Base-by-base conservation (phyloP, 1,140 invertebrate genomes). In the Lutraria rhynchaena region DNA sequence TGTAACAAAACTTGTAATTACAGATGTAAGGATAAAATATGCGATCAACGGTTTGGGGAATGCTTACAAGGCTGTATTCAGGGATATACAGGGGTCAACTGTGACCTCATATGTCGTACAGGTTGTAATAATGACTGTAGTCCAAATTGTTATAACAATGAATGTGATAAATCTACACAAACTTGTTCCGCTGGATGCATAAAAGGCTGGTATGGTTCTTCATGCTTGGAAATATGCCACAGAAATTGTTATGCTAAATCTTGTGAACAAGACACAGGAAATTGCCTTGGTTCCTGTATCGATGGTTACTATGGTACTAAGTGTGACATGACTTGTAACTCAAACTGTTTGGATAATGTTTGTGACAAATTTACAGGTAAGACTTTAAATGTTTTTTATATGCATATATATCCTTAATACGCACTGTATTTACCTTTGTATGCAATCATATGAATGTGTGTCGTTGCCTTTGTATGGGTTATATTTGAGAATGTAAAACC, bases 321-420 rank as follows among this genome's bases (percentile, higher is more conserved):
- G 15, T 75, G 73, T 75, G 57, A 61, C 51, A 24, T 17, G 17
- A 57, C 9, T 4, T 75, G 73, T 75, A 63, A 55, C 49, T 22
- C 57, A 17, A 61, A 60, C 58, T 75, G 73, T 51, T 22, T 61
- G 27, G 57, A 49, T 61, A 13, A 15, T 44, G 58, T 41, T 3
- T 75, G 73, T 46, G 19, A 44, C 27, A 75, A 61, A 31, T 29
- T 37, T 33, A 60, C 58, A 75, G 73, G 73, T 75, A 75, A 46
- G 35, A 24, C 46, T 4, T 44, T n/a, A n/a, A n/a, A n/a, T n/a
- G n/a, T n/a, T n/a, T n/a, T n/a, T n/a, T n/a, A n/a, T n/a, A n/a
- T n/a, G n/a, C n/a, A n/a, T n/a, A n/a, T n/a, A n/a, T n/a, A n/a
- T n/a, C n/a, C n/a, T n/a, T n/a, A n/a, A n/a, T n/a, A n/a, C n/a